These are phyloP conservation scores for Echiichthys vipera DNA, from an alignment of 2,797 vertebrate genomes.

Conservation along the genomic window DNA sequence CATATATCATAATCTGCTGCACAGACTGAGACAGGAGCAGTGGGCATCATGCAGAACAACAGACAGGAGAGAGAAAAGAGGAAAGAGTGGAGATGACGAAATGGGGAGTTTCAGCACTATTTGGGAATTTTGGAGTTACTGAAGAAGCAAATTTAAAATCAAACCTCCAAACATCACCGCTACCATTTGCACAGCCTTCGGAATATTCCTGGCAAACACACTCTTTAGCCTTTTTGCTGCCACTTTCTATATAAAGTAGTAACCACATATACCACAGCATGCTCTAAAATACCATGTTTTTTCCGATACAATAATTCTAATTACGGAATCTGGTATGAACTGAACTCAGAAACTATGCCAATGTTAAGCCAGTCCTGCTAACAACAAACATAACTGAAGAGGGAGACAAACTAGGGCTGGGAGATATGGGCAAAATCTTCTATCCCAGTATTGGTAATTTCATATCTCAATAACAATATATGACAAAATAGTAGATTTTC, in stretches of 20 bases:
- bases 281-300: constrained; percentile 11
- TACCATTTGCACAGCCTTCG: constrained; percentile 21
- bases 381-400: background rate
- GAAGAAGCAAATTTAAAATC: constrained; percentile 43
- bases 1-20: constrained; percentile 74
- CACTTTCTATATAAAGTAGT: constrained; percentile 16
- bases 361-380: background rate
- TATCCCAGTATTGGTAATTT: too few species aligned
- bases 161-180: constrained; percentile 38
- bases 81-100: constrained; percentile 17
- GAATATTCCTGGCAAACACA: constrained; percentile 7
- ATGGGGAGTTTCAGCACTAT: constrained; percentile 7
- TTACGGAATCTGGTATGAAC: background rate
- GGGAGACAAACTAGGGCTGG: background rate
- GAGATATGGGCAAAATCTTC: too few species aligned
- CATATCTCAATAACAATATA: too few species aligned
- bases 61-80: background rate
- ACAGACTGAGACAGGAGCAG: constrained; percentile 41
- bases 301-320: constrained; percentile 2
- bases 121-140: constrained; percentile 34
- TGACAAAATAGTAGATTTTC: too few species aligned
- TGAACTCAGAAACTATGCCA: background rate
- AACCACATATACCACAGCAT: constrained; percentile 9
- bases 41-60: constrained; percentile 19
- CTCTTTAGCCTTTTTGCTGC: constrained; percentile 16